Evolutionary conservation across 2,888 invertebrate species (phyloP).

Genomic region (Exephanes ischioxanthus): DNA sequence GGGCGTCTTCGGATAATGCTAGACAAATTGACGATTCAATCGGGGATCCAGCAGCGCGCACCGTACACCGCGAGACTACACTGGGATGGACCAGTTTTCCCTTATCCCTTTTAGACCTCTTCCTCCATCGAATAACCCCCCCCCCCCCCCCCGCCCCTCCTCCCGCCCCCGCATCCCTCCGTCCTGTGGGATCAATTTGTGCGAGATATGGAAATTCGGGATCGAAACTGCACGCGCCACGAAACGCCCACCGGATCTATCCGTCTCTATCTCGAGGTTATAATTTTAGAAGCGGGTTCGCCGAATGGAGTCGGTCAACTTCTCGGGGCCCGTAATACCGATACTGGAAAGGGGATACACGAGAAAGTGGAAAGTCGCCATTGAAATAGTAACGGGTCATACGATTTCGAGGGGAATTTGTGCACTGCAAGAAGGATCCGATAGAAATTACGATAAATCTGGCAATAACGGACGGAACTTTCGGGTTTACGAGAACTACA

Average conservation of each 20-base stretch:
- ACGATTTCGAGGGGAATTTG: background rate
- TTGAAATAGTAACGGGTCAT: background rate
- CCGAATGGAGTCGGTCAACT: conserved; percentile 25
- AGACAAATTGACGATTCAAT: conserved; percentile 85
- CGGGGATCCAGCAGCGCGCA: conserved; percentile 76
- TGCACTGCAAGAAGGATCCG: background rate
- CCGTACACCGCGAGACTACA: conserved; percentile 76
- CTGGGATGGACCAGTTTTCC: background rate
- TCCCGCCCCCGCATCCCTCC: conserved; percentile 19
- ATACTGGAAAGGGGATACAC: conserved; percentile 1
- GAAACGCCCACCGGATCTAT: conserved; percentile 43
- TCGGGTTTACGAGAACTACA: too few species aligned
- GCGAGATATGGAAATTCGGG: conserved; percentile 67
- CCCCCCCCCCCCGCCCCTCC: conserved; percentile 21
- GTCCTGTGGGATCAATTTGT: conserved; percentile 63
- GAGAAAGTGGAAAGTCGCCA: background rate
- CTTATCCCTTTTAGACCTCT: conserved; percentile 23
- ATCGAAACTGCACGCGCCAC: conserved; percentile 53
- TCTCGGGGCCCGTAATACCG: conserved; percentile 21
- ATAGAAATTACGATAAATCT: too few species aligned
- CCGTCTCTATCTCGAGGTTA: conserved; percentile 21
- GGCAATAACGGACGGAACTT: too few species aligned
- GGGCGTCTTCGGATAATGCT: conserved; percentile 82
- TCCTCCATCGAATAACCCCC: conserved; percentile 16
- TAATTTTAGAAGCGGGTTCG: conserved; percentile 39